phyloP scores from a whole-genome alignment of 2,113 vertebrate species.

The Emydocephalus ijimae region DNA sequence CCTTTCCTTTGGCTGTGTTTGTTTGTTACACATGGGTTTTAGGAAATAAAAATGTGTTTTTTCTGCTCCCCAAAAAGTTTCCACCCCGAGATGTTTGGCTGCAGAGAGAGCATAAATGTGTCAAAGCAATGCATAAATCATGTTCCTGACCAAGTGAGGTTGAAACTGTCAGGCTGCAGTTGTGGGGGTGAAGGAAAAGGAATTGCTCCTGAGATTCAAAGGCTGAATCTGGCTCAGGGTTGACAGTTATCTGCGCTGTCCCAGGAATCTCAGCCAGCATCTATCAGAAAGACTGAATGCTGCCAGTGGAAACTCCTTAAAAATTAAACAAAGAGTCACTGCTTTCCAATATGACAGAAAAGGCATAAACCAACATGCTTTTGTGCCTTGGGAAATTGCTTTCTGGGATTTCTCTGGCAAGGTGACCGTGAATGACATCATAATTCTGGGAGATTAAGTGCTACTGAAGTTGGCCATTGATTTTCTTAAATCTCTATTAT shows the following conservation, averaged over 20 bases:
- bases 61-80: neutral
- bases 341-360: constrained; percentile 4
- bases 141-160: neutral
- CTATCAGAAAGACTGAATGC: neutral
- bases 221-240: neutral
- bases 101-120: neutral
- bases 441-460: constrained; percentile 16
- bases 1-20: neutral
- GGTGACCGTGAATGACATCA: neutral
- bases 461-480: constrained; percentile 16
- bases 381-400: constrained; percentile 17
- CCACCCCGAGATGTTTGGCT: neutral
- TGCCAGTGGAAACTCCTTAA: constrained; percentile 6
- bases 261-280: neutral
- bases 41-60: neutral
- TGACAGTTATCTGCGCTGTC: neutral
- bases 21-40: neutral
- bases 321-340: neutral
- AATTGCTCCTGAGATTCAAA: neutral
- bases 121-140: neutral
- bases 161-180: neutral
- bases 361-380: neutral
- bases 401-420: constrained; percentile 14
- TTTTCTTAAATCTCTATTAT: constrained; percentile 12
- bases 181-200: neutral